Conservation (phyloP, 2,888 invertebrate genomes). For the Lobophora halterata region DNA sequence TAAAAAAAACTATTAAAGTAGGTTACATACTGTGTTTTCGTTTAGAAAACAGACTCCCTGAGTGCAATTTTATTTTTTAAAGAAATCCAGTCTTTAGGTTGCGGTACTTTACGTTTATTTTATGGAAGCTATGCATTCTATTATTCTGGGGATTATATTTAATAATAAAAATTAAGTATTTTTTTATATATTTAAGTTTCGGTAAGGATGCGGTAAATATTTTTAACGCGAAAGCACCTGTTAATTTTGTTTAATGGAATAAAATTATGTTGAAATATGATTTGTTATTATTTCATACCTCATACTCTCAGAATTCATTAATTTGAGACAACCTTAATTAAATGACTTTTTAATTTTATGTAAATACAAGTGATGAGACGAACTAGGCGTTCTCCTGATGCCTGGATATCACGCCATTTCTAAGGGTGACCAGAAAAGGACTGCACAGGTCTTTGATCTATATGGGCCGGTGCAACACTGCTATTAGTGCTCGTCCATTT, state of each 20-base stretch:
- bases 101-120: slow-evolving; percentile 45
- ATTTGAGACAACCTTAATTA: too few relatives aligned
- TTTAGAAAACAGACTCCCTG: slow-evolving; percentile 54
- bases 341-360: too few relatives aligned
- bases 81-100: slow-evolving; percentile 44
- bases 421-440: too few relatives aligned
- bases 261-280: slow-evolving; percentile 71
- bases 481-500: too few relatives aligned
- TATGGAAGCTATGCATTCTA: slow-evolving; percentile 40
- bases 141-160: slow-evolving; percentile 40
- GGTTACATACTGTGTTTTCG: slow-evolving; percentile 52
- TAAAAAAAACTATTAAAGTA: slow-evolving; percentile 53
- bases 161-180: slow-evolving; percentile 37
- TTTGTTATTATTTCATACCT: slow-evolving; percentile 25
- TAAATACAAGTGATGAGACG: too few relatives aligned
- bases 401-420: too few relatives aligned
- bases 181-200: slow-evolving; percentile 39
- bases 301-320: too few relatives aligned
- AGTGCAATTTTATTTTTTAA: slow-evolving; percentile 68
- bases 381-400: too few relatives aligned
- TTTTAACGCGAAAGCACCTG: slow-evolving; percentile 60
- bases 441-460: too few relatives aligned
- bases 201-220: slow-evolving; percentile 53
- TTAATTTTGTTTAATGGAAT: slow-evolving; percentile 74
- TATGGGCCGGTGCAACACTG: too few relatives aligned